Percentiles rank a stretch among this genome's conserved stretches.
These are phyloP conservation scores for Carlito syrichta DNA, from an alignment of 2,113 vertebrate species.

Conservation along the genomic window DNA sequence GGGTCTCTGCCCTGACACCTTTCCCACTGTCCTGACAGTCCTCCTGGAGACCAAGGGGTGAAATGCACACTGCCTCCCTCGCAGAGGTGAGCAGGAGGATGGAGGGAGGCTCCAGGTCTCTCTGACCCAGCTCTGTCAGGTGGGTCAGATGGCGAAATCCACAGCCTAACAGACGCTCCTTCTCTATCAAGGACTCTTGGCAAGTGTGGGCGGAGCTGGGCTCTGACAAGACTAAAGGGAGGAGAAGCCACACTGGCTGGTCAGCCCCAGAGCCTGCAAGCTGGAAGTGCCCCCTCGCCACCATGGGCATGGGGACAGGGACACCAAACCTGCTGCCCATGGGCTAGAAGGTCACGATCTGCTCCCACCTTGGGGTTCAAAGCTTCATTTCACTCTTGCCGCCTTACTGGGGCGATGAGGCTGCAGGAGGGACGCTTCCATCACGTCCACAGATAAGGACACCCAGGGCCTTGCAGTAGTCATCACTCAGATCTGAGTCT, in stretches of 20 bases:
- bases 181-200: not conserved
- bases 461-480: no score
- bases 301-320: not conserved
- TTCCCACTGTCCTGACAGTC: fast-evolving
- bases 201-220: not conserved
- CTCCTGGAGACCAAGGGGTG: fast-evolving
- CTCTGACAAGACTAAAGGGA: not conserved
- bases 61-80: no score
- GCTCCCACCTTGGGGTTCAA: not conserved
- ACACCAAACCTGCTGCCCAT: not conserved
- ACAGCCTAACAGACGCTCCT: not conserved
- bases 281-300: fast-evolving
- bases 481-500: not conserved
- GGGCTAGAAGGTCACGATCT: not conserved
- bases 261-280: fast-evolving
- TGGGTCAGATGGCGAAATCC: no score
- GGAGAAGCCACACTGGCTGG: not conserved
- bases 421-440: not conserved
- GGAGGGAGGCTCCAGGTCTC: no score
- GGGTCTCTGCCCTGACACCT: fast-evolving
- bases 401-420: not conserved
- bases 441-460: not conserved
- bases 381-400: not conserved
- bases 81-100: no score
- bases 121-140: no score